Evolutionary conservation across 2,113 vertebrate genomes (phyloP), one percentile per base, ranked within the genome.

Genomic region (Neolamprologus caudopunctatus): DNA sequence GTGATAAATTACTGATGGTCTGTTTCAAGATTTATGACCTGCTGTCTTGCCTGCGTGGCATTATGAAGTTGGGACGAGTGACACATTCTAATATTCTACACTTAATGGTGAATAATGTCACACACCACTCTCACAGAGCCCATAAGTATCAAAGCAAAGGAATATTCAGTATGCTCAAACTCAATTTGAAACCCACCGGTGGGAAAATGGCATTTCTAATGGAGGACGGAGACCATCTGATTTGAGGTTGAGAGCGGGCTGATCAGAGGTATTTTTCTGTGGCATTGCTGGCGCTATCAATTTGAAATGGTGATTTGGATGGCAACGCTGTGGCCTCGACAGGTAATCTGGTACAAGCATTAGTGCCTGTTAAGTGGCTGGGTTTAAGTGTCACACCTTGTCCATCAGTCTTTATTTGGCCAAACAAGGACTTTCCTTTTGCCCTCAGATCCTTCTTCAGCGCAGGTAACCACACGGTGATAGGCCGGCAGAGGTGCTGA

Each of bases 21-120:
- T 81, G 35, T 85, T 83, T 89, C 9, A 24, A 93, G 93, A 95
- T 95, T 95, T 88, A 94, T 94, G 84, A 87, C 85, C 81, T 40
- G 45, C 87, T 80, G 85, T 89, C 91, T 93, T 55, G 55, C 45
- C 3, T 78, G 47, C 81, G 83, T 58, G 24, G 83, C 86, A 82
- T 91, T 95, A 94, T 87, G 92, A 95, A 94, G 87, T 90, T 86
- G 80, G 83, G 90, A 94, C 79, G 89, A 95, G 91, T 51, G 88
- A 88, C 88, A 88, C 93, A 94, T 95, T 96, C 94, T 94, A 96
- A 96, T 96, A 94, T 96, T 94, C 90, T 85, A 13, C 85, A 89
- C 90, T 93, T 95, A 95, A 95, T 90, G 87, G 95, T 96, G 94
- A 96, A 92, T 95, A 96, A 95, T 96, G 92, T 91, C 92, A 75